Conservation (phyloP, 2,888 invertebrate species). For the Torymus auratus region DNA sequence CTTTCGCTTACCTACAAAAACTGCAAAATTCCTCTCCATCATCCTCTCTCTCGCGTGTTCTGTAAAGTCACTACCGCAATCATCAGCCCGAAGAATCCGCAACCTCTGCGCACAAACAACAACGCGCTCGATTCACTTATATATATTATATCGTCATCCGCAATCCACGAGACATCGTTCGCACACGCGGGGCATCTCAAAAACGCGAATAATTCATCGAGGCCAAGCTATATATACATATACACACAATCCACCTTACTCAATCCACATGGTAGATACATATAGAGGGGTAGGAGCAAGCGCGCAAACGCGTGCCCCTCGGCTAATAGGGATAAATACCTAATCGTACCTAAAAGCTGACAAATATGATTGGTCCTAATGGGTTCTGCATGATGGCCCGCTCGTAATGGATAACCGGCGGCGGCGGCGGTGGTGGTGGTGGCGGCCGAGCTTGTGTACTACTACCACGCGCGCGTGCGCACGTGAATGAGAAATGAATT, state of each 20-base stretch:
- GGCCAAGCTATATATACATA: not conserved
- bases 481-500: slow-evolving; percentile 53
- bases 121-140: too few relatives aligned
- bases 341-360: slow-evolving; percentile 66
- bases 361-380: slow-evolving; percentile 66
- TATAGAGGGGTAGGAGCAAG: too few relatives aligned
- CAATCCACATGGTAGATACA: too few relatives aligned
- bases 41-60: too few relatives aligned
- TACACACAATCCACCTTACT: too few relatives aligned
- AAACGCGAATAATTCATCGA: slow-evolving; percentile 25
- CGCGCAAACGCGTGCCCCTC: slow-evolving; percentile 43
- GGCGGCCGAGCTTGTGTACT: not conserved
- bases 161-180: too few relatives aligned
- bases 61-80: too few relatives aligned
- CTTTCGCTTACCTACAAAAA: too few relatives aligned
- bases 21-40: too few relatives aligned
- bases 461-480: not conserved
- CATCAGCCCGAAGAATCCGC: too few relatives aligned
- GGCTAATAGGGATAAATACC: slow-evolving; percentile 65
- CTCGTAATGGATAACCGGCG: slow-evolving; percentile 47
- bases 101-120: too few relatives aligned
- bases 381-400: slow-evolving; percentile 57
- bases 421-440: not conserved
- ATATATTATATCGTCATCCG: too few relatives aligned
- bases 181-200: slow-evolving; percentile 13